Percentiles rank a stretch among this genome's conserved stretches.
Evolutionary conservation across 2,888 invertebrate species (phyloP).

Genomic region (Anthoptus insignis): DNA sequence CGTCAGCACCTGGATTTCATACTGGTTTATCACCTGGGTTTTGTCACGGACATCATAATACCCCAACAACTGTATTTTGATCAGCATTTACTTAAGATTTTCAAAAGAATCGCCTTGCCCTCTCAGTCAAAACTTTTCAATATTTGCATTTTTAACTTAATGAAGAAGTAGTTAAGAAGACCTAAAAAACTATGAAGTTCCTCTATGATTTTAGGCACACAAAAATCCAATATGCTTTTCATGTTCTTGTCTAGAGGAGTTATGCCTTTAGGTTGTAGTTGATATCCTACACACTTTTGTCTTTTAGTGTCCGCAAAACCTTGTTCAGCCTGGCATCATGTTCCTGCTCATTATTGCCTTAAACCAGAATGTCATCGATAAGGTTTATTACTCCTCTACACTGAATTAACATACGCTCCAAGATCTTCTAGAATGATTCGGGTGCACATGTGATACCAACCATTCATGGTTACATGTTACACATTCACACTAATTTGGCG

Average conservation of each 20-base stretch:
- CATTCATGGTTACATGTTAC: constrained; percentile 62
- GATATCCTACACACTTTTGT: constrained; percentile 31
- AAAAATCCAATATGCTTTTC: constrained; percentile 31
- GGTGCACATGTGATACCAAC: constrained; percentile 67
- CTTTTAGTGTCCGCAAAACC: background rate
- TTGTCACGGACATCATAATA: constrained; percentile 25
- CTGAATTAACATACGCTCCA: constrained; percentile 57
- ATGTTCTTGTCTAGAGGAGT: constrained; percentile 47
- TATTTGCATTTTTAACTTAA: constrained; percentile 48
- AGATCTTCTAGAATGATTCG: constrained; percentile 57
- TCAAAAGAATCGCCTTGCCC: background rate
- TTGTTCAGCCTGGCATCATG: constrained; percentile 2
- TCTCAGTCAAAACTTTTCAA: constrained; percentile 17
- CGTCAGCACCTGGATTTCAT: no score
- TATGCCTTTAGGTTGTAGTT: constrained; percentile 38
- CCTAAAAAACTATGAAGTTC: constrained; percentile 53
- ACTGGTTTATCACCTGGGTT: constrained; percentile 22
- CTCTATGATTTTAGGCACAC: constrained; percentile 42
- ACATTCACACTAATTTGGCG: no score
- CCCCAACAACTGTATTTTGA: constrained; percentile 1
- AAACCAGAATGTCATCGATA: constrained; percentile 51
- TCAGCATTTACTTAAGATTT: background rate
- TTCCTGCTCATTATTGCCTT: no score
- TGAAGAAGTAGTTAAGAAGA: constrained; percentile 47
- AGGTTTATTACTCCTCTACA: constrained; percentile 57